phyloP scores from a whole-genome alignment of 2,797 vertebrate species.

The Smutsia gigantea region DNA sequence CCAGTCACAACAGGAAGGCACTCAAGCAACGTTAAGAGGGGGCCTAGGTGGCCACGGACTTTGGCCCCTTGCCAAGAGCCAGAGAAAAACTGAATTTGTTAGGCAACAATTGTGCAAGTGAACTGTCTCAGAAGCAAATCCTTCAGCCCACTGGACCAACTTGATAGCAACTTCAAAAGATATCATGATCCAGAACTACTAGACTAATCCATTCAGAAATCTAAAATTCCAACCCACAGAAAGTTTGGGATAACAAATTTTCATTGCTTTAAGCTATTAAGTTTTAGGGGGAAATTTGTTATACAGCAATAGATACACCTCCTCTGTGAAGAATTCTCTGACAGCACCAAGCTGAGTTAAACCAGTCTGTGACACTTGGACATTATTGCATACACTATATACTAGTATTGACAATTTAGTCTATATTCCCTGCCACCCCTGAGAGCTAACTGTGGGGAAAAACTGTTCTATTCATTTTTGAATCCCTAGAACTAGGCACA shows the following conservation, averaged over 20 bases:
- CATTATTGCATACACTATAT: not conserved
- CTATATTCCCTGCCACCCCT: not conserved
- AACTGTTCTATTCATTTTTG: not conserved
- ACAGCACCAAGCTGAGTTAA: not conserved
- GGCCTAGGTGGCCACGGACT: not conserved
- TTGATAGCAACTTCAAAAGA: not conserved
- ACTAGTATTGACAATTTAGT: not conserved
- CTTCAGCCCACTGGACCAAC: not conserved
- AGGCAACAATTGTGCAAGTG: not conserved
- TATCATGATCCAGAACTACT: not conserved
- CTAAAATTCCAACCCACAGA: not conserved
- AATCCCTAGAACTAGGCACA: not conserved
- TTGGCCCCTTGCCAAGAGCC: not conserved
- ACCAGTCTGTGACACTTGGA: not conserved
- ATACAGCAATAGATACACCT: not conserved
- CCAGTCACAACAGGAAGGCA: not conserved
- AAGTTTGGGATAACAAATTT: not conserved
- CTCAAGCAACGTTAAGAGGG: not conserved
- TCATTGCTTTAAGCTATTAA: not conserved
- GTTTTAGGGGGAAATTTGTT: not conserved
- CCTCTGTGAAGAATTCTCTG: not conserved
- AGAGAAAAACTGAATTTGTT: not conserved
- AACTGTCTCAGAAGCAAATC: not conserved
- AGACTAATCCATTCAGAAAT: not conserved
- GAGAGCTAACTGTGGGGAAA: not conserved